Evolutionary conservation across 2,113 vertebrate species (phyloP).

Genomic region (Pluvianellus socialis): DNA sequence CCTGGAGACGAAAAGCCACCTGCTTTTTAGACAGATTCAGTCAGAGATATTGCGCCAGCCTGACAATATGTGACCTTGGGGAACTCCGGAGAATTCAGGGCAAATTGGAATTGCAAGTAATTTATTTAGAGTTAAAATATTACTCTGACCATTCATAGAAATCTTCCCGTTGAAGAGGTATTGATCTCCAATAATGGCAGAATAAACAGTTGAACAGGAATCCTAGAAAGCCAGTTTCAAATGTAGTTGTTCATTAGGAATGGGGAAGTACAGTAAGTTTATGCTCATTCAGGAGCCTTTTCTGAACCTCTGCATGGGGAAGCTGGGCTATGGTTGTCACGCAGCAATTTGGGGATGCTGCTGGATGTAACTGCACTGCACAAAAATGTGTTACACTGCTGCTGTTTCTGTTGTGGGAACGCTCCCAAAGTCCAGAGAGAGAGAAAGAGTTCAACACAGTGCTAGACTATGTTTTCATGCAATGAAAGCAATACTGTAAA

Average conservation of each 20-base stretch:
- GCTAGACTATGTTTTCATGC: background rate
- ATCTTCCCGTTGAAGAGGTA: slow-evolving; percentile 23
- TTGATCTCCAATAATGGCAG: slow-evolving; percentile 15
- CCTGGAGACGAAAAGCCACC: background rate
- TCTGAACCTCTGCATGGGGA: background rate
- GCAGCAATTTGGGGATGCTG: background rate
- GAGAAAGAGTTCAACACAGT: background rate
- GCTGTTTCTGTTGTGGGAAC: background rate
- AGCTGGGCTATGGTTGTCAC: background rate
- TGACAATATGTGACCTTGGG: slow-evolving; percentile 32
- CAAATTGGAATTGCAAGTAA: slow-evolving; percentile 64
- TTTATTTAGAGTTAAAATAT: slow-evolving; percentile 62
- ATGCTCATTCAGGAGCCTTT: background rate
- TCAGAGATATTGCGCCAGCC: slow-evolving; percentile 21
- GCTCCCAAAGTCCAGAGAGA: background rate
- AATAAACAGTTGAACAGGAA: background rate
- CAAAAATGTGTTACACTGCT: background rate
- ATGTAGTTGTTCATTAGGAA: background rate
- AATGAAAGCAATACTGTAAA: background rate
- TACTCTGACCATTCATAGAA: slow-evolving; percentile 27
- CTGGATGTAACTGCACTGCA: background rate
- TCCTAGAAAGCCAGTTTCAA: background rate
- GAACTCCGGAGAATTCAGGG: slow-evolving; percentile 20
- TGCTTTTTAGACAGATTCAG: slow-evolving; percentile 45
- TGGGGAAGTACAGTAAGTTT: background rate